Evolutionary conservation across 2,113 vertebrate species (phyloP), one percentile per base, ranked within the genome.

Genomic region (Procavia capensis): DNA sequence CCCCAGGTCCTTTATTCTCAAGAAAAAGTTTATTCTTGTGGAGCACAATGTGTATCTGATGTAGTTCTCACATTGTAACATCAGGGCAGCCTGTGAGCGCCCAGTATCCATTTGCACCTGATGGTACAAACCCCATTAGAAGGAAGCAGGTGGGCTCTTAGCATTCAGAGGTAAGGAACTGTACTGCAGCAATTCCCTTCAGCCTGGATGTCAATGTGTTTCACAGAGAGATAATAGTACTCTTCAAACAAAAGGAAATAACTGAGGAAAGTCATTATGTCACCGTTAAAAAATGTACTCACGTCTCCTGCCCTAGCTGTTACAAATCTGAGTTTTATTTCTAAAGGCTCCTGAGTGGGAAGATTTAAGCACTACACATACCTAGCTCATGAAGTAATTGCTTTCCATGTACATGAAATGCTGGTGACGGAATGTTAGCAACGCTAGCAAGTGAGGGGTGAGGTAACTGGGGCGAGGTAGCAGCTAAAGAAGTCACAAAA

Each of bases 261-360:
- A 88, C 76, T 95, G 96, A 98, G 97, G 95, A 97, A 97, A 79
- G 98, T 98, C 97, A 85, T 94, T 98, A 97, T 98, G 97, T 98
- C 98, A 98, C 97, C 16, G 88, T 95, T 96, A 95, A 98, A 98
- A 98, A 98, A 98, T 98, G 98, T 75, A 70, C 97, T 95, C 88
- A 93, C 97, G 98, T 98, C 98, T 98, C 96, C 94, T 92, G 76
- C 85, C 78, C 93, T 97, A 19, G 95, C 97, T 97, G 98, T 98
- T 98, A 97, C 98, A 98, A 98, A 98, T 98, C 98, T 98, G 97
- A 89, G 96, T 98, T 98, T 98, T 95, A 96, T 95, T 97, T 96
- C 93, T 87, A 91, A 95, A 96, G 96, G 43, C 97, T 95, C 96
- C 96, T 96, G 87, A 95, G 93, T 79, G 90, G 85, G 75, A 90